Conservation (phyloP, 2,888 invertebrate genomes). For the Neocrepidodera transversa region DNA sequence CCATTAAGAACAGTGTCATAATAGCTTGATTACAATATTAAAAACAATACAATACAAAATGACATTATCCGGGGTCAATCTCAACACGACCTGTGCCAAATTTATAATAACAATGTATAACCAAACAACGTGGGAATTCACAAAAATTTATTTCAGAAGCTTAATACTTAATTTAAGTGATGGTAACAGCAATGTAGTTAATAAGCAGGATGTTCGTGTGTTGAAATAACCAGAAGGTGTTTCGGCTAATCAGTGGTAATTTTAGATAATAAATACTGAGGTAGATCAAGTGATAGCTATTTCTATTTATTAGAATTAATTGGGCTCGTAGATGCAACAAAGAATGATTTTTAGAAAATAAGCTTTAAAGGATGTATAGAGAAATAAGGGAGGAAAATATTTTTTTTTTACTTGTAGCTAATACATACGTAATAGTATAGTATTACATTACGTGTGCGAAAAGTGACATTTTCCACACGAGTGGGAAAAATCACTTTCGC, state of each 20-base stretch:
- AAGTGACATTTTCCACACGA: no score
- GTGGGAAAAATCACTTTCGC: no score
- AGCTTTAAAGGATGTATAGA: no score
- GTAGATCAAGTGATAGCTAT: no score
- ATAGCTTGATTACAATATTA: background rate
- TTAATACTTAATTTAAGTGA: background rate
- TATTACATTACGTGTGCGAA: no score
- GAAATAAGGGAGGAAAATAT: no score
- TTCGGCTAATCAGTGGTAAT: background rate
- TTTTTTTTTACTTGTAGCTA: no score
- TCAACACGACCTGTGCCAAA: background rate
- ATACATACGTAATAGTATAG: no score
- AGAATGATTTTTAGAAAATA: no score
- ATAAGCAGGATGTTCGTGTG: background rate
- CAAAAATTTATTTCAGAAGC: background rate
- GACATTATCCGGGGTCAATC: background rate
- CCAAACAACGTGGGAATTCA: background rate
- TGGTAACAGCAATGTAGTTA: background rate
- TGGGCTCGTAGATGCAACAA: no score
- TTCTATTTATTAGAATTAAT: no score
- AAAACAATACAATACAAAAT: background rate
- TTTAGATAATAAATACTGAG: background rate
- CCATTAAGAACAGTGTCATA: background rate
- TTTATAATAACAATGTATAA: background rate
- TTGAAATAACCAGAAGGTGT: background rate